Conservation (phyloP, 2,113 vertebrate species). For the Halcyon senegalensis region DNA sequence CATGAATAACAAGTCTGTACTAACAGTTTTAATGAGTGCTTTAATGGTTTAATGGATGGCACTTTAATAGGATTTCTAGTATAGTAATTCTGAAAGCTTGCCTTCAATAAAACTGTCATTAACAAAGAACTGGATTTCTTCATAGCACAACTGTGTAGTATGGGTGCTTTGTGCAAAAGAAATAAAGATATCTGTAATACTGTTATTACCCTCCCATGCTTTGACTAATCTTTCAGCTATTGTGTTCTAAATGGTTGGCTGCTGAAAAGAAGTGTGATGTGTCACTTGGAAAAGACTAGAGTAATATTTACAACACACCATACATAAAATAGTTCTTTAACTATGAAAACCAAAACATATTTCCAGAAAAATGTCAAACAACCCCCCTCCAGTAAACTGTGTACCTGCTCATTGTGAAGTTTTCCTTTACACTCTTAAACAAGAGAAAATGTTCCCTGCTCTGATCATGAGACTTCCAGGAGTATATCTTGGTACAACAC, state of each 20-base stretch:
- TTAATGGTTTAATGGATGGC: constrained; percentile 76
- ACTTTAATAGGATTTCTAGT: constrained; percentile 74
- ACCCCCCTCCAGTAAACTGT: background rate
- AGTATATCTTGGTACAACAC: background rate
- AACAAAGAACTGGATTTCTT: constrained; percentile 56
- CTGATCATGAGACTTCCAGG: background rate
- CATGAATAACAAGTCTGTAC: constrained; percentile 68
- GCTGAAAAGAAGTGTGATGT: background rate
- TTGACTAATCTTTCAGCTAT: constrained; percentile 13
- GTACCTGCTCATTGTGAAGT: background rate
- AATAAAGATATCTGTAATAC: constrained; percentile 34
- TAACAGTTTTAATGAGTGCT: constrained; percentile 75
- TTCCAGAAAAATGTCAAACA: background rate
- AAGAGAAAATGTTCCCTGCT: background rate
- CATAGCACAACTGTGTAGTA: background rate
- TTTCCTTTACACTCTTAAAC: background rate
- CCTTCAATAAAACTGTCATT: constrained; percentile 71
- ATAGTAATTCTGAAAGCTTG: constrained; percentile 71
- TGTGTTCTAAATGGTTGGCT: background rate
- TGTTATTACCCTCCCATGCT: background rate
- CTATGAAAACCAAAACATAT: background rate
- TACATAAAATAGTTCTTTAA: background rate
- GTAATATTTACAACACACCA: background rate
- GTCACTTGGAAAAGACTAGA: background rate
- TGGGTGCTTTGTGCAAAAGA: constrained; percentile 12